These are phyloP conservation scores for Oreonectes daqikongensis DNA, from an alignment of 2,797 vertebrate genomes.

Conservation along the genomic window DNA sequence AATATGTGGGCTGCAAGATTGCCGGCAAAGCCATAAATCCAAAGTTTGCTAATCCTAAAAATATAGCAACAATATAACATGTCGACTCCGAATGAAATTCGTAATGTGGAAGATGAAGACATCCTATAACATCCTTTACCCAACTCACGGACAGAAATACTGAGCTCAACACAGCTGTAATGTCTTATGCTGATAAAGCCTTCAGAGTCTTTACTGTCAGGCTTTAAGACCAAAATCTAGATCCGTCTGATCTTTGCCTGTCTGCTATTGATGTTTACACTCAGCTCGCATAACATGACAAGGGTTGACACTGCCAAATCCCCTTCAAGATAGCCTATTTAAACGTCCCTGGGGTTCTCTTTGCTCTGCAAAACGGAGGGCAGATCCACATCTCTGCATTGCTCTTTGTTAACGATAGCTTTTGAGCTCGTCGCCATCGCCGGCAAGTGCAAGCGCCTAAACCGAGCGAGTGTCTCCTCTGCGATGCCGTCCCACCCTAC, in stretches of 20 bases:
- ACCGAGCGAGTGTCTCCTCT: slow-evolving; percentile 52
- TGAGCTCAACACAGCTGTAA: slow-evolving; percentile 16
- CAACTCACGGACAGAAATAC: slow-evolving; percentile 6
- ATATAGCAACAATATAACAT: not conserved
- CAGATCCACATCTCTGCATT: slow-evolving; percentile 67
- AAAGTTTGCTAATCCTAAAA: slow-evolving; percentile 6
- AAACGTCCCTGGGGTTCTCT: slow-evolving; percentile 68
- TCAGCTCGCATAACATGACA: slow-evolving; percentile 56
- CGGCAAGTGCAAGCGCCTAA: slow-evolving; percentile 34
- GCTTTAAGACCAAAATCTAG: slow-evolving; percentile 42
- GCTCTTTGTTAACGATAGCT: slow-evolving; percentile 63
- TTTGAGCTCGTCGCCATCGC: slow-evolving; percentile 52
- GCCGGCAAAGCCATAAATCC: not conserved
- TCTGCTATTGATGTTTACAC: slow-evolving; percentile 65
- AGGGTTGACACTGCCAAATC: slow-evolving; percentile 67
- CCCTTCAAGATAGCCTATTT: slow-evolving; percentile 60
- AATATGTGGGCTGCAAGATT: too few relatives aligned
- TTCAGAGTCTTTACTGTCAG: slow-evolving; percentile 42
- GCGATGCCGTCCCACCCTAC: slow-evolving; percentile 44
- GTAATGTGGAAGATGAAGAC: not conserved
- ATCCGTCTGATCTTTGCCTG: slow-evolving; percentile 51
- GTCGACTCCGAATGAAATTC: not conserved
- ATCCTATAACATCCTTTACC: slow-evolving; percentile 2
- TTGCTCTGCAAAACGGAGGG: slow-evolving; percentile 71
- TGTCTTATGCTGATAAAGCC: slow-evolving; percentile 50